Percentiles rank a stretch among this genome's conserved stretches.
Evolutionary conservation across 2,888 invertebrate genomes (phyloP).

Genomic region (Linhomoeus sp.): DNA sequence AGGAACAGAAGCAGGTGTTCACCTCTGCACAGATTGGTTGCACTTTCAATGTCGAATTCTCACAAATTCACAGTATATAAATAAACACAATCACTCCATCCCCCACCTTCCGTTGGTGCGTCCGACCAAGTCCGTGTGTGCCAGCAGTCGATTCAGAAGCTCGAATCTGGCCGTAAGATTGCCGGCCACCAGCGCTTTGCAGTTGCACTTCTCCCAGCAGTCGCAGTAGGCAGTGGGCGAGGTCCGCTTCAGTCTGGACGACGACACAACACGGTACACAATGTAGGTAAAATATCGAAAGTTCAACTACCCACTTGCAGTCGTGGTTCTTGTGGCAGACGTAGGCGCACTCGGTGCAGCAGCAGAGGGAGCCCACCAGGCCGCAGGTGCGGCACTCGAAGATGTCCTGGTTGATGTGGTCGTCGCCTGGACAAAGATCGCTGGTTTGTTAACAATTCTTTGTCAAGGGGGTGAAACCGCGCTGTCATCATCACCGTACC

Average conservation of each 20-base stretch:
- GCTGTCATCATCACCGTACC: too few species aligned
- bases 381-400: conserved; percentile 98
- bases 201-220: conserved; percentile 99
- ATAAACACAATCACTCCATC: too few species aligned
- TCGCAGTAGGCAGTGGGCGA: conserved; percentile 99
- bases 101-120: conserved; percentile 53
- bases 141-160: conserved; percentile 60
- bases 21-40: conserved; percentile 42
- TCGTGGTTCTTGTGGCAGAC: conserved; percentile 73
- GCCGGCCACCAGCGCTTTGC: conserved; percentile 67
- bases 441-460: conserved; percentile 92
- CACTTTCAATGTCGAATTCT: neutral
- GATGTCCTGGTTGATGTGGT: conserved; percentile 46
- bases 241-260: conserved; percentile 68
- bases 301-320: conserved; percentile 25
- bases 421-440: too few species aligned
- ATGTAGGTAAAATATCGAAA: neutral
- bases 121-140: conserved; percentile 73
- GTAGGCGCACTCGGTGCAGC: conserved; percentile 93
- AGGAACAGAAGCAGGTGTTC: conserved; percentile 89
- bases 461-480: conserved; percentile 93
- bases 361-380: conserved; percentile 67
- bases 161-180: conserved; percentile 64
- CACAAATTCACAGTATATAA: too few species aligned
- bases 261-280: conserved; percentile 43